Conservation (phyloP, 2,797 vertebrate genomes). For the Hozukius guyotensis region DNA sequence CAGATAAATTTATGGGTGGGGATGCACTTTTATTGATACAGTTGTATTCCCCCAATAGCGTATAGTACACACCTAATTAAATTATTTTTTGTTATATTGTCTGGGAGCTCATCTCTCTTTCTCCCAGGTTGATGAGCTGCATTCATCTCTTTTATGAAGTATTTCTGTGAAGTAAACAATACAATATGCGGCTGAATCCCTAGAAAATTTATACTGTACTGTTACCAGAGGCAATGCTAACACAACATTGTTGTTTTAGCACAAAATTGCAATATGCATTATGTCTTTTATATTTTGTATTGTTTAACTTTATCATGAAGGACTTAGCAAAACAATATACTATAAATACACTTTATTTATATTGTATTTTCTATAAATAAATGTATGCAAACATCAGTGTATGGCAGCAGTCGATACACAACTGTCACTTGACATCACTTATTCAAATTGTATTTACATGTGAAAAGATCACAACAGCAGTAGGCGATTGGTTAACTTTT, state of each 20-base stretch:
- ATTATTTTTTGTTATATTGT: not conserved
- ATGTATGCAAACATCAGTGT: not conserved
- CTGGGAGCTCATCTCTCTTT: not conserved
- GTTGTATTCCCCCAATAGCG: not conserved
- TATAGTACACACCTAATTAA: not conserved
- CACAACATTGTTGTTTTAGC: not conserved
- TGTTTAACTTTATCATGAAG: not conserved
- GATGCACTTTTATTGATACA: constrained; percentile 7
- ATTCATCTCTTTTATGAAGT: not conserved
- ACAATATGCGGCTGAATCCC: not conserved
- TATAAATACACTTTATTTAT: not conserved
- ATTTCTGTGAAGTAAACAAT: not conserved
- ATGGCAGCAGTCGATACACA: not conserved
- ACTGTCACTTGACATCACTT: not conserved
- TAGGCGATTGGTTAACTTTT: too few species aligned
- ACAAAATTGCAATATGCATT: not conserved
- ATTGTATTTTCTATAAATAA: not conserved
- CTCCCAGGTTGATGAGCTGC: not conserved
- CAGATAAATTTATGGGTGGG: constrained; percentile 4
- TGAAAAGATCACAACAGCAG: too few species aligned
- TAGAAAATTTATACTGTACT: not conserved
- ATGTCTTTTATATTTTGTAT: not conserved
- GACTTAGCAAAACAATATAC: not conserved
- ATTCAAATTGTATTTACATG: not conserved
- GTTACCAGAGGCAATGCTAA: not conserved